phyloP scores from a whole-genome alignment of 2,888 invertebrate species.

The Phyllotreta striolata region DNA sequence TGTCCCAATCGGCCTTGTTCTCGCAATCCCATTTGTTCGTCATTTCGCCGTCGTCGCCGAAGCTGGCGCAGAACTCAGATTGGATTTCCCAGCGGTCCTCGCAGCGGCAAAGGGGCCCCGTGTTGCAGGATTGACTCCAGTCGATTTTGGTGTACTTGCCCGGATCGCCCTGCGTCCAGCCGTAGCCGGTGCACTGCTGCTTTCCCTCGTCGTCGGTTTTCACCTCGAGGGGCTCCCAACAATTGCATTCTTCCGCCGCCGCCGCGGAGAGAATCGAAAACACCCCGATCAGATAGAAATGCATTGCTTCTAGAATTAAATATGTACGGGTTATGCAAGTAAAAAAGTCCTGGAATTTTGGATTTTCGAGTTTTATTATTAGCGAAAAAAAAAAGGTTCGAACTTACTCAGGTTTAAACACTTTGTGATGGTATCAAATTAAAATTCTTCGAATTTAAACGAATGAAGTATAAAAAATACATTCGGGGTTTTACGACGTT shows the following conservation, averaged over 20 bases:
- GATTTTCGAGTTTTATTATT: no score
- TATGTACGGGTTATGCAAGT: no score
- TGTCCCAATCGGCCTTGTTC: slow-evolving; percentile 7
- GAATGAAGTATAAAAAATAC: no score
- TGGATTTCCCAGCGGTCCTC: slow-evolving; percentile 1
- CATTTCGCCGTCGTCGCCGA: background rate
- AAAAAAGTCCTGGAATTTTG: no score
- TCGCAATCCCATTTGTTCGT: slow-evolving; percentile 10
- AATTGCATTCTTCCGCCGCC: background rate
- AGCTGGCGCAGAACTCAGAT: background rate
- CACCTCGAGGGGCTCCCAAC: background rate
- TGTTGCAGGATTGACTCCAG: slow-evolving; percentile 1
- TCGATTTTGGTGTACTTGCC: slow-evolving; percentile 5
- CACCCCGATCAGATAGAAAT: no score
- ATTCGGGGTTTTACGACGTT: no score
- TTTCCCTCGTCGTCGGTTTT: background rate
- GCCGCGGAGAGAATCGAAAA: no score
- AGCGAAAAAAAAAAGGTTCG: no score
- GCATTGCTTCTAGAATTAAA: no score
- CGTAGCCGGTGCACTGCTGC: background rate
- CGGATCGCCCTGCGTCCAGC: slow-evolving; percentile 2
- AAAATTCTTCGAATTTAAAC: no score
- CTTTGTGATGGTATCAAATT: no score
- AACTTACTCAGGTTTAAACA: no score
- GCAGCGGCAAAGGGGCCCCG: slow-evolving; percentile 1